Evolutionary conservation across 2,113 vertebrate genomes (phyloP), one percentile per base, ranked within the genome.

Genomic region (Stegostoma tigrinum): DNA sequence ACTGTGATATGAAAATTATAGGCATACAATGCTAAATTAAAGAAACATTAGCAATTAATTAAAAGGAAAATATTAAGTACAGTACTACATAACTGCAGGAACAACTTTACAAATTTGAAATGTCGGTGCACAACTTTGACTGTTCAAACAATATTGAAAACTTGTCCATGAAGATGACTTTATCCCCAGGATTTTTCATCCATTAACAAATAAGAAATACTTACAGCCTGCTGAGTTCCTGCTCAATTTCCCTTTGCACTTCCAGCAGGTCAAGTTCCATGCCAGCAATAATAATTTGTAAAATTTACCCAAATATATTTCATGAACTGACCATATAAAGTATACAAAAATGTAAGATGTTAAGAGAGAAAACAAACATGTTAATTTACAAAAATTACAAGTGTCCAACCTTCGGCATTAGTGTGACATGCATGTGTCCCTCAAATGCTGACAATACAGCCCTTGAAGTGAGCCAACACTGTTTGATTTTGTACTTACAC

Each of bases 1-100:
- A n/a, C 61, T 94, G 90, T 94, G n/a, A 27, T 42, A 68, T 94
- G 30, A 66, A 93, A 66, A n/a, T n/a, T 0, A 93, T 93, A 66
- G 66, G 64, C n/a, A 93, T 66, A 64, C n/a, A 90, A 89, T 64
- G 55, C 0, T 10, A 93, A 38, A 93, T 19, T 7, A 66, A 7
- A n/a, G 19, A 93, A 15, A 38, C 23, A 30, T 19, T 17, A 67
- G 17, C 61, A 93, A 66, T 61, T 91, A 64, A n/a, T 34, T 30
- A 64, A 89, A 89, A 89, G 27, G 86, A 89, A 89, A 55, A 55
- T n/a, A 17, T n/a, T 91, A n/a, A 91, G 30, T 91, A 91, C 55
- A 91, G 55, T 91, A 91, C 87, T 91, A 27, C 52, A 64, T 64
- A 34, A 66, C 66, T 67, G 21, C n/a, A 66, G n/a, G 61, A 4